Conservation (phyloP, 1,140 invertebrate species). For the Zaprionus taronus region DNA sequence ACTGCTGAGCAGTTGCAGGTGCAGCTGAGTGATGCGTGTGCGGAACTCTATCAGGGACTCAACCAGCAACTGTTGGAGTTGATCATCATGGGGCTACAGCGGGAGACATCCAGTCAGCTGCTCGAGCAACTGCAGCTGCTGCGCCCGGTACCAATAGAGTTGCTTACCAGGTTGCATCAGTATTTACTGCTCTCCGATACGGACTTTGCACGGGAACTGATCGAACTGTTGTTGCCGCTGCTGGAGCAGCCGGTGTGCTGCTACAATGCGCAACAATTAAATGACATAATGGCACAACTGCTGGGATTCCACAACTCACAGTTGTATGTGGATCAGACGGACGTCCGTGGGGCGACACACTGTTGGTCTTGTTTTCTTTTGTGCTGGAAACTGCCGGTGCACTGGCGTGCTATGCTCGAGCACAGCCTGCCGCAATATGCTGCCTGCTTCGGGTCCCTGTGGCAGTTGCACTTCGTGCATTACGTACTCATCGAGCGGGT, state of each 20-base stretch:
- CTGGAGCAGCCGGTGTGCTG: constrained; percentile 27
- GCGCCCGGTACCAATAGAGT: constrained; percentile 2
- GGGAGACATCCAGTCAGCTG: constrained; percentile 15
- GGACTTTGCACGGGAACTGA: constrained; percentile 34
- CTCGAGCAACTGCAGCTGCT: not conserved
- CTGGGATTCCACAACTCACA: not conserved
- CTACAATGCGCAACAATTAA: constrained; percentile 23
- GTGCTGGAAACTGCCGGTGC: constrained; percentile 13
- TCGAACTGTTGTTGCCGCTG: constrained; percentile 36
- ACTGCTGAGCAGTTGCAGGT: not conserved
- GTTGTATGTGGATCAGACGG: constrained; percentile 30
- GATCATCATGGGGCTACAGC: constrained; percentile 21
- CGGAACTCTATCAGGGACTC: not conserved
- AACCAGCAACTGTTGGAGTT: constrained; percentile 1
- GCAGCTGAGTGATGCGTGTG: constrained; percentile 3
- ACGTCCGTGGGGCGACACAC: not conserved
- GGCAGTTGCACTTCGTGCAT: constrained; percentile 52
- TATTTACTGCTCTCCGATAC: constrained; percentile 50
- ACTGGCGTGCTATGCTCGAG: constrained; percentile 40
- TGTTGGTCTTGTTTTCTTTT: constrained; percentile 56
- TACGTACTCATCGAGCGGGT: constrained; percentile 54
- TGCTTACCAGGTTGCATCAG: constrained; percentile 44
- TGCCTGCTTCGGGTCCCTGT: constrained; percentile 24
- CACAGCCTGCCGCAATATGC: constrained; percentile 25
- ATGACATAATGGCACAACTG: constrained; percentile 29